Percentiles rank a stretch among this genome's conserved stretches.
Evolutionary conservation across 1,140 invertebrate species (phyloP).

Genomic region (Eumaeus atala): DNA sequence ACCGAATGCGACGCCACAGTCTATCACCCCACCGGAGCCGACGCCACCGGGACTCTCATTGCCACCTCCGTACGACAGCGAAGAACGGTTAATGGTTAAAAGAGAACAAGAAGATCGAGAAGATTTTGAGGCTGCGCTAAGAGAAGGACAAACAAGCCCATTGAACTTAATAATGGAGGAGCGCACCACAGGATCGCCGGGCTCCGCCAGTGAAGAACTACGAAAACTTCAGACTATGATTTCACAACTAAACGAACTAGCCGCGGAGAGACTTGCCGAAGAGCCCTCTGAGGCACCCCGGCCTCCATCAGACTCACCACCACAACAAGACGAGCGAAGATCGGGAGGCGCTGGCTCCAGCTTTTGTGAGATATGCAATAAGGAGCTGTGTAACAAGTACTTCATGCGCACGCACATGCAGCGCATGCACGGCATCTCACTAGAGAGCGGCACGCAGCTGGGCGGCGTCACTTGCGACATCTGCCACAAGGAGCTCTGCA

Average conservation of each 20-base stretch:
- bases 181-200: slow-evolving; percentile 57
- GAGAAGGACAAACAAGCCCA: slow-evolving; percentile 64
- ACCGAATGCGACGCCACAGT: not conserved
- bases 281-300: slow-evolving; percentile 54
- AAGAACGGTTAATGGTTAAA: slow-evolving; percentile 65
- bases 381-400: slow-evolving; percentile 99
- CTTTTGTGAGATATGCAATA: slow-evolving; percentile 99
- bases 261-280: slow-evolving; percentile 75
- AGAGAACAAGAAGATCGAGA: slow-evolving; percentile 53
- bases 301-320: slow-evolving; percentile 52
- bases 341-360: slow-evolving; percentile 79
- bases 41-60: slow-evolving; percentile 75
- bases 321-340: slow-evolving; percentile 59
- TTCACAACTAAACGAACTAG: slow-evolving; percentile 87
- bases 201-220: slow-evolving; percentile 84
- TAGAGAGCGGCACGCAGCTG: slow-evolving; percentile 92
- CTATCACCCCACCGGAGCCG: slow-evolving; percentile 51
- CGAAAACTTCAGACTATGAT: slow-evolving; percentile 94
- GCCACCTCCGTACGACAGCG: slow-evolving; percentile 74
- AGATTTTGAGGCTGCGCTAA: slow-evolving; percentile 53
- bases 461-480: slow-evolving; percentile 96
- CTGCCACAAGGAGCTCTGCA: slow-evolving; percentile 97
- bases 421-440: slow-evolving; percentile 98
- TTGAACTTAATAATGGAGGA: slow-evolving; percentile 72
- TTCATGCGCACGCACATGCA: slow-evolving; percentile 99